phyloP scores from a whole-genome alignment of 1,140 invertebrate species.

The Leptinotarsa undecemlineata region DNA sequence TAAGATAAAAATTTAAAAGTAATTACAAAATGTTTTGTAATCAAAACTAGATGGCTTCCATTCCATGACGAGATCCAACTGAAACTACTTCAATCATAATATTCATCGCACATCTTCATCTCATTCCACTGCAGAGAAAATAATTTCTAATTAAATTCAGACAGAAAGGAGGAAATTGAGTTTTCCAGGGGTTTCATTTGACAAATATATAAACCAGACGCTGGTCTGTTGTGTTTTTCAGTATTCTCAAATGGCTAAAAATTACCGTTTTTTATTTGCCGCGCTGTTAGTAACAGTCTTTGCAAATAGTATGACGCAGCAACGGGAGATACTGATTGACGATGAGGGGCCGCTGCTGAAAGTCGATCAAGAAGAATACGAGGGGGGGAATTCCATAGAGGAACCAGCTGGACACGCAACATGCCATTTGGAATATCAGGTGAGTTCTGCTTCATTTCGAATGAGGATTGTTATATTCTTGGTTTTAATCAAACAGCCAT shows the following conservation, averaged over 20 bases:
- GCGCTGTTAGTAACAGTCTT: background rate
- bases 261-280: background rate
- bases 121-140: background rate
- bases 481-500: too few species aligned
- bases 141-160: background rate
- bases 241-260: conserved; percentile 20
- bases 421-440: conserved; percentile 50
- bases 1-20: too few species aligned
- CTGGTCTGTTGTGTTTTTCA: background rate
- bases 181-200: conserved; percentile 1
- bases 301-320: conserved; percentile 18
- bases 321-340: conserved; percentile 31
- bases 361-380: conserved; percentile 12
- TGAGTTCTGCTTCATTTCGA: conserved; percentile 24
- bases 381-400: conserved; percentile 20
- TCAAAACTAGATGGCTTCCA: too few species aligned
- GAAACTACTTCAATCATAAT: too few species aligned
- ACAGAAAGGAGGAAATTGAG: background rate
- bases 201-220: background rate
- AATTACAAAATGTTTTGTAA: too few species aligned
- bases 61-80: too few species aligned
- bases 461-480: too few species aligned
- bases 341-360: conserved; percentile 31
- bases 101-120: too few species aligned
- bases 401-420: conserved; percentile 26